A percentile compares a stretch with the other conserved stretches of the same genome.
Conservation (phyloP, 1,140 invertebrate species). For the Drosophila nannoptera region DNA sequence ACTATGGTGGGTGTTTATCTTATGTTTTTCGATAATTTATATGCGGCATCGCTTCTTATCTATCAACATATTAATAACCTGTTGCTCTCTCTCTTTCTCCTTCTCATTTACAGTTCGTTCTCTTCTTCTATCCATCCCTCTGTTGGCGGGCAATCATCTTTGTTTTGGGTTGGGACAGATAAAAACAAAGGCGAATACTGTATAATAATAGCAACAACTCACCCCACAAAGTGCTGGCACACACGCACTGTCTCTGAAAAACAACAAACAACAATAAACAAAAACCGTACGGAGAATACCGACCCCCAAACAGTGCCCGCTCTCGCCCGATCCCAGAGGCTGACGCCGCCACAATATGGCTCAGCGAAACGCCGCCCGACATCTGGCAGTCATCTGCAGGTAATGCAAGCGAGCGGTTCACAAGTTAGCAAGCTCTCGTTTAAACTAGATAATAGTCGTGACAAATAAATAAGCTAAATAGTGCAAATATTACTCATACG, state of each 20-base stretch:
- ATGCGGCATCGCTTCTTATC: not conserved
- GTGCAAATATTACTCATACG: constrained; percentile 52
- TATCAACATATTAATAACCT: constrained; percentile 25
- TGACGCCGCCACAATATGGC: constrained; percentile 51
- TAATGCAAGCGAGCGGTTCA: constrained; percentile 73
- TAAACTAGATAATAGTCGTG: not conserved
- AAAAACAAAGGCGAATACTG: constrained; percentile 58
- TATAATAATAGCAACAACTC: constrained; percentile 36
- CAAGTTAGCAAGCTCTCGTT: constrained; percentile 23
- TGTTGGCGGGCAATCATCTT: constrained; percentile 41
- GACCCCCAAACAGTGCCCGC: not conserved
- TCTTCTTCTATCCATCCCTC: constrained; percentile 20
- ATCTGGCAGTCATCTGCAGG: constrained; percentile 77
- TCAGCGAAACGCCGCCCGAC: constrained; percentile 43
- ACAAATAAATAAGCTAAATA: constrained; percentile 9
- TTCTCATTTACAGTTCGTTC: constrained; percentile 35
- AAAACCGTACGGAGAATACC: constrained; percentile 23
- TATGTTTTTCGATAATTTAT: not conserved
- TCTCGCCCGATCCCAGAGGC: not conserved
- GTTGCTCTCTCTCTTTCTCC: constrained; percentile 21
- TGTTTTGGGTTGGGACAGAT: constrained; percentile 36
- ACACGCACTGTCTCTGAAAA: constrained; percentile 29
- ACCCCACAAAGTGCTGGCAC: constrained; percentile 19
- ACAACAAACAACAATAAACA: constrained; percentile 67
- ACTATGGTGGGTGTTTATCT: not conserved